Conservation (phyloP, 2,888 invertebrate species). For the Dendrolimus houi region DNA sequence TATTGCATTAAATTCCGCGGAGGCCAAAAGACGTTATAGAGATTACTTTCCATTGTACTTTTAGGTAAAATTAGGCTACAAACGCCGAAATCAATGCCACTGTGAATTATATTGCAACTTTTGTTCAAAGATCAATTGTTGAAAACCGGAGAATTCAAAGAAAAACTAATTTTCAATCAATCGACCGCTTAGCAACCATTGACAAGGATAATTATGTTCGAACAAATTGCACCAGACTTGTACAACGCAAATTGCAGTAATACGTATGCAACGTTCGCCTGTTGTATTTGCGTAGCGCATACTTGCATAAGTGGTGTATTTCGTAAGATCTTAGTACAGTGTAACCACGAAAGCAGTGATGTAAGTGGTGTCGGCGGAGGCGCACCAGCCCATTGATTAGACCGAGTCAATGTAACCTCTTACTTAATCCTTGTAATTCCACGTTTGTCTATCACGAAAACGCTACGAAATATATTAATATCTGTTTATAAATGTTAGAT, state of each 20-base stretch:
- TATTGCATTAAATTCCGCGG: not conserved
- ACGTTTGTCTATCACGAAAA: constrained; percentile 15
- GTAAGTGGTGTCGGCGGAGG: constrained; percentile 39
- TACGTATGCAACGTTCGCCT: constrained; percentile 31
- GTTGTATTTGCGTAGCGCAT: constrained; percentile 50
- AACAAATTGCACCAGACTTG: constrained; percentile 4
- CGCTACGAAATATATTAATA: constrained; percentile 3
- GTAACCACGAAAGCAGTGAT: constrained; percentile 64
- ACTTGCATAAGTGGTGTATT: constrained; percentile 60
- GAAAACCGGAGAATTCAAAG: not conserved
- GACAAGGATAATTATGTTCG: constrained; percentile 1
- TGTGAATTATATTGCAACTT: not conserved
- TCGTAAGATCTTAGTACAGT: constrained; percentile 54
- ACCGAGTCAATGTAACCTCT: constrained; percentile 55
- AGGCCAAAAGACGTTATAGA: not conserved
- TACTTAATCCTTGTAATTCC: constrained; percentile 46
- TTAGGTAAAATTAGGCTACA: not conserved
- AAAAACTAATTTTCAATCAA: not conserved
- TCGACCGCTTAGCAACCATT: not conserved
- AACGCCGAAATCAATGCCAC: not conserved
- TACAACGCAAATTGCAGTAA: constrained; percentile 7
- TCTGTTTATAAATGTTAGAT: not conserved
- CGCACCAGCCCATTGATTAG: constrained; percentile 61
- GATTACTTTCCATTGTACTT: not conserved
- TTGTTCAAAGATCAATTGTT: not conserved